Evolutionary conservation across 1,140 invertebrate genomes (phyloP).

Genomic region (Eriocheir sinensis): DNA sequence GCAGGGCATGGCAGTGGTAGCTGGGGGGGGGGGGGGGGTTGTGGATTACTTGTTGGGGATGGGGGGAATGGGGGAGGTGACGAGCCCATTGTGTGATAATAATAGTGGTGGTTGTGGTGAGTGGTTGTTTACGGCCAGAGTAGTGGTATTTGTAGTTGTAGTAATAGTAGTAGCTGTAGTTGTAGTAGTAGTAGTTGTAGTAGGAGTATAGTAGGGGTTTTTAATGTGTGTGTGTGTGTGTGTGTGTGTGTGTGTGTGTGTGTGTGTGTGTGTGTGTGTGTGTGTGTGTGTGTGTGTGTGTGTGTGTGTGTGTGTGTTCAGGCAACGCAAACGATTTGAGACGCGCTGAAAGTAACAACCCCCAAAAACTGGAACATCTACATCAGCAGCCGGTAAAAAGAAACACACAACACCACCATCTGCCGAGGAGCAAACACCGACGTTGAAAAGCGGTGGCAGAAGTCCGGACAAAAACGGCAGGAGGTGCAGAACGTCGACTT

Average conservation of each 20-base stretch:
- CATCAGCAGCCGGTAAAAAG: too few species aligned
- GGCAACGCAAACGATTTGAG: too few species aligned
- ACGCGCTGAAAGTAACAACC: too few species aligned
- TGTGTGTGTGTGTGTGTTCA: too few species aligned
- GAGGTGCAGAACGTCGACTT: too few species aligned
- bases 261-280: neutral
- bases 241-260: conserved; percentile 12
- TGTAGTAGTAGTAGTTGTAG: neutral
- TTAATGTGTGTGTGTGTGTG: conserved; percentile 24
- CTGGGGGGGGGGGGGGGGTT: neutral
- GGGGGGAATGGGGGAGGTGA: neutral
- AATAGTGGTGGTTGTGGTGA: neutral
- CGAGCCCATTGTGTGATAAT: neutral
- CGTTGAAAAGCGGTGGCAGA: too few species aligned
- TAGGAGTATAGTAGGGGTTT: neutral
- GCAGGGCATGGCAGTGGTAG: neutral
- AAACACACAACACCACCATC: too few species aligned
- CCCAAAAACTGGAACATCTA: too few species aligned
- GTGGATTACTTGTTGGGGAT: too few species aligned
- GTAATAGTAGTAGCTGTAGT: neutral
- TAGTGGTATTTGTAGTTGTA: neutral
- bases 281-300: too few species aligned
- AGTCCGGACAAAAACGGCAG: too few species aligned
- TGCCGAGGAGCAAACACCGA: too few species aligned
- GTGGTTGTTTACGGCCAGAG: neutral